These are phyloP conservation scores for Heliconius congener DNA, from an alignment of 1,140 invertebrate species.

Conservation along the genomic window DNA sequence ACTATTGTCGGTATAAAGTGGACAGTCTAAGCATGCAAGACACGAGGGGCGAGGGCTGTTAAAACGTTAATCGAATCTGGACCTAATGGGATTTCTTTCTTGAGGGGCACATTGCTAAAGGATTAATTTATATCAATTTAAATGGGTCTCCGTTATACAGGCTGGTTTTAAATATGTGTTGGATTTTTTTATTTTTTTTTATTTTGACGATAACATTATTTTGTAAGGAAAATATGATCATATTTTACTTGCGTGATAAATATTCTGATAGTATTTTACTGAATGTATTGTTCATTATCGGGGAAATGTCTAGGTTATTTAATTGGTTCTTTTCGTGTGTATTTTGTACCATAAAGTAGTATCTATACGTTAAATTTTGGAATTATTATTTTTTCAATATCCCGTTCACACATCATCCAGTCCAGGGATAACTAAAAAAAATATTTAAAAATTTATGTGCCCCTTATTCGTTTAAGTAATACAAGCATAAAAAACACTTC, in stretches of 20 bases:
- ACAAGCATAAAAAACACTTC: not conserved
- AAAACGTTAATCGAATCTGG: constrained; percentile 79
- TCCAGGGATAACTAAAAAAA: not conserved
- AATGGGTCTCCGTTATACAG: constrained; percentile 63
- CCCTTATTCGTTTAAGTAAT: not conserved
- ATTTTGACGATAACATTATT: not conserved
- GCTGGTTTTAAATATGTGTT: constrained; percentile 38
- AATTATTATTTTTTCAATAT: too few species aligned
- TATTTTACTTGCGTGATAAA: too few species aligned
- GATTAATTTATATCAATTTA: constrained; percentile 82
- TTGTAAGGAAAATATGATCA: not conserved
- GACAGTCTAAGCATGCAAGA: constrained; percentile 39
- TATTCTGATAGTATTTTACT: too few species aligned
- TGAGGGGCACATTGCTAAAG: constrained; percentile 75
- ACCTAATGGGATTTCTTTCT: constrained; percentile 80
- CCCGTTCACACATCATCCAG: not conserved
- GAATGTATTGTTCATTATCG: too few species aligned
- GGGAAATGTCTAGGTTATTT: too few species aligned
- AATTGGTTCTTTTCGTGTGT: too few species aligned
- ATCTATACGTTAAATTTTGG: too few species aligned
- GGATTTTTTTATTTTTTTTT: not conserved
- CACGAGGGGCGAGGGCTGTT: constrained; percentile 48
- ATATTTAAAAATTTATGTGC: not conserved
- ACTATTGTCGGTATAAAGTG: constrained; percentile 18
- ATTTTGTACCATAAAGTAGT: too few species aligned